Percentiles rank a stretch among this genome's conserved stretches.
Evolutionary conservation across 2,113 vertebrate species (phyloP).

Genomic region (Prinia subflava): DNA sequence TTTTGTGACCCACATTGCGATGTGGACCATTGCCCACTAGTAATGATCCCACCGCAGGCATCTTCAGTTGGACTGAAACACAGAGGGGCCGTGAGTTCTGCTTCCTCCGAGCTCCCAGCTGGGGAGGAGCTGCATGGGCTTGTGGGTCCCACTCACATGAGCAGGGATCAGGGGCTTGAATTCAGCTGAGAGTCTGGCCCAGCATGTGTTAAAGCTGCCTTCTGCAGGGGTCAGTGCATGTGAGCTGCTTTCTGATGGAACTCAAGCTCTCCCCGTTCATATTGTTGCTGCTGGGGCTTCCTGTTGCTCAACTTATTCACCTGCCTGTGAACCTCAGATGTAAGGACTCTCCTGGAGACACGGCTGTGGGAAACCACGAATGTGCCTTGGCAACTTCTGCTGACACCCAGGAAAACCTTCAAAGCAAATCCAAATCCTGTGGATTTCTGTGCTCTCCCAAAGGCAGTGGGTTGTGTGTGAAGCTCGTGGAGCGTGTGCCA

Average conservation of each 20-base stretch:
- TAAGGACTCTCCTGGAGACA: neutral
- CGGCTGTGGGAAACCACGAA: neutral
- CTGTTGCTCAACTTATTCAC: neutral
- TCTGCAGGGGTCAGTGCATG: neutral
- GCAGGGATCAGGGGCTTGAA: neutral
- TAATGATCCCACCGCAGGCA: constrained; percentile 11
- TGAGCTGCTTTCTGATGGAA: neutral
- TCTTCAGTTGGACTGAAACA: neutral
- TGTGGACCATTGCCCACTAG: constrained; percentile 1
- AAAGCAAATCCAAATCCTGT: neutral
- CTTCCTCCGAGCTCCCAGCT: constrained; percentile 19
- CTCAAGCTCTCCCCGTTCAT: neutral
- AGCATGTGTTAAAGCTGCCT: neutral
- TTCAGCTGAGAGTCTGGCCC: neutral
- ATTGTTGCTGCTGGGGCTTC: neutral
- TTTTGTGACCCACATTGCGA: neutral
- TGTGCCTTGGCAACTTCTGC: neutral
- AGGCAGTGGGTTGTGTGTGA: neutral
- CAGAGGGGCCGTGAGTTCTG: neutral
- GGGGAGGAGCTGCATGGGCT: neutral
- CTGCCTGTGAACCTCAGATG: neutral
- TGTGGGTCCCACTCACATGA: neutral
- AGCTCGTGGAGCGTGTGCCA: neutral
- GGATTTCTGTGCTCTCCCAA: neutral
- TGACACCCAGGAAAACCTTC: neutral